A percentile compares a stretch with the other conserved stretches of the same genome.
Evolutionary conservation across 2,888 invertebrate genomes (phyloP).

Genomic region (Slavum lentiscoides): DNA sequence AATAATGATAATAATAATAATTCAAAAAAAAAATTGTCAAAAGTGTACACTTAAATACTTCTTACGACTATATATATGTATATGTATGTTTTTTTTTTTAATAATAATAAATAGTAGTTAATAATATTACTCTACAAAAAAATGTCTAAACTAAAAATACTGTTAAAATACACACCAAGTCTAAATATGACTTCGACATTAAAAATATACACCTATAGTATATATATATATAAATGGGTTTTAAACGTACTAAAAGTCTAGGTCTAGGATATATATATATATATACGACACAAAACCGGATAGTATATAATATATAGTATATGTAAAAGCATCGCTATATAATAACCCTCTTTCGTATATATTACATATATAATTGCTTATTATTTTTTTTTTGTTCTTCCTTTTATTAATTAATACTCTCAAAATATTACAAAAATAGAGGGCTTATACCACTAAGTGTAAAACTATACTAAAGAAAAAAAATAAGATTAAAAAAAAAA

Average conservation of each 20-base stretch:
- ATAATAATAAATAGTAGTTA: constrained; percentile 48
- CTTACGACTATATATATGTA: constrained; percentile 39
- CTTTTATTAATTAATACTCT: constrained; percentile 55
- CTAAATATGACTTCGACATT: constrained; percentile 48
- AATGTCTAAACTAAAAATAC: constrained; percentile 44
- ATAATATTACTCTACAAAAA: constrained; percentile 51
- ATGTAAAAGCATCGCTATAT: constrained; percentile 47
- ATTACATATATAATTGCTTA: constrained; percentile 46
- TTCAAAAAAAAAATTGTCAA: constrained; percentile 39
- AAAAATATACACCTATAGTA: constrained; percentile 42
- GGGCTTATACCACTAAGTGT: constrained; percentile 55
- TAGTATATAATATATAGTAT: constrained; percentile 5
- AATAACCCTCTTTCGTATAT: constrained; percentile 45
- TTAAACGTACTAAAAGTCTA: constrained; percentile 48
- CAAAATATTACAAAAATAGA: constrained; percentile 57
- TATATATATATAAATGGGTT: constrained; percentile 16
- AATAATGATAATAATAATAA: constrained; percentile 20
- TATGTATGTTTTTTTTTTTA: constrained; percentile 2
- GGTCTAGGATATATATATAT: constrained; percentile 24
- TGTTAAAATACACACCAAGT: constrained; percentile 53
- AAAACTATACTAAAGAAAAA: constrained; percentile 50
- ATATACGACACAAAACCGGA: constrained; percentile 43
- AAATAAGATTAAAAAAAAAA: constrained; percentile 27
- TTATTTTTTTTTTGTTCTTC: constrained; percentile 53
- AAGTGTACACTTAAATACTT: constrained; percentile 53